Evolutionary conservation across 1,140 invertebrate species (phyloP).

Genomic region (Drosophila nebulosa): DNA sequence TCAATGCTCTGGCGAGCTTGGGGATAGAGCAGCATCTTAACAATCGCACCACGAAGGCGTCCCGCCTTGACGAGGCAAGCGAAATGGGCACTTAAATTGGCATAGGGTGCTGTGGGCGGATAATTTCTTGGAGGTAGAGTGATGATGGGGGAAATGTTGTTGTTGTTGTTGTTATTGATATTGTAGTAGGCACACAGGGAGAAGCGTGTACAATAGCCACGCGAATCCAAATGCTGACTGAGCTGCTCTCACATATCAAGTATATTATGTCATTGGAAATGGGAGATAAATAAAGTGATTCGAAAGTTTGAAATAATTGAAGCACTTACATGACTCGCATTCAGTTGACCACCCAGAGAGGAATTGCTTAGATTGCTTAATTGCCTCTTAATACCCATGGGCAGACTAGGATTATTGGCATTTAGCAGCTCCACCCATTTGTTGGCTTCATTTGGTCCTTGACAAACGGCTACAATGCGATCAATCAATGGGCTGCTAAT

Average conservation of each 20-base stretch:
- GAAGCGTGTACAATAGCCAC: slow-evolving; percentile 82
- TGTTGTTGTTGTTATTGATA: slow-evolving; percentile 23
- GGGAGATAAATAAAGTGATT: slow-evolving; percentile 14
- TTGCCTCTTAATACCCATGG: slow-evolving; percentile 80
- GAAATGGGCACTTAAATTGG: slow-evolving; percentile 88
- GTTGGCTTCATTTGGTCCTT: slow-evolving; percentile 90
- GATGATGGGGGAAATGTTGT: slow-evolving; percentile 72
- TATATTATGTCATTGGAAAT: slow-evolving; percentile 39
- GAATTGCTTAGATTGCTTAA: slow-evolving; percentile 77
- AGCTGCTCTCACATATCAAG: slow-evolving; percentile 41
- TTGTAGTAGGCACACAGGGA: slow-evolving; percentile 81
- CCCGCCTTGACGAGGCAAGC: slow-evolving; percentile 87
- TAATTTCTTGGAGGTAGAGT: slow-evolving; percentile 85
- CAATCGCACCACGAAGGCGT: slow-evolving; percentile 86
- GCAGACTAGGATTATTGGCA: slow-evolving; percentile 77
- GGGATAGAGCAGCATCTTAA: slow-evolving; percentile 87
- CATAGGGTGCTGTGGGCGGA: slow-evolving; percentile 86
- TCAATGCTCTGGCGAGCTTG: slow-evolving; percentile 82
- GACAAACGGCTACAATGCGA: slow-evolving; percentile 92
- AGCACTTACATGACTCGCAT: slow-evolving; percentile 83
- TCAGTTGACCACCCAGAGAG: slow-evolving; percentile 63
- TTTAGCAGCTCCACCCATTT: slow-evolving; percentile 92
- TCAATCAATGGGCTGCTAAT: slow-evolving; percentile 96
- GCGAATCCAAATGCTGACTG: slow-evolving; percentile 80
- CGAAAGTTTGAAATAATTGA: not conserved